Evolutionary conservation across 2,113 vertebrate genomes (phyloP).

Genomic region (Pelodiscus sinensis): DNA sequence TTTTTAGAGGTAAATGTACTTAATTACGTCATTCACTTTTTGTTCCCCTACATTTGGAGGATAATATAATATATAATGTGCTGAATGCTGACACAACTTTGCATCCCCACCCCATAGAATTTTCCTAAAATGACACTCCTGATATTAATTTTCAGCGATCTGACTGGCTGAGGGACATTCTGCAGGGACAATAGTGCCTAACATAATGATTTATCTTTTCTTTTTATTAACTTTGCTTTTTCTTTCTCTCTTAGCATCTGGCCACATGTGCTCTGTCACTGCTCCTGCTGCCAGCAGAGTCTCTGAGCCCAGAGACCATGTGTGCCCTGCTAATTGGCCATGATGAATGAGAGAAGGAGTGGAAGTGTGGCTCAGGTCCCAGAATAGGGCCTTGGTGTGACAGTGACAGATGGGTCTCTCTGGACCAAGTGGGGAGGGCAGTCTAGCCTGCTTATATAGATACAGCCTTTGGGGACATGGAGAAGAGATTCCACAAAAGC

Average conservation of each 20-base stretch:
- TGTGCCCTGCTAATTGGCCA: fast-evolving
- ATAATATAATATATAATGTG: background rate
- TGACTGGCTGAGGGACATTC: fast-evolving
- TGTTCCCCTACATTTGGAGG: background rate
- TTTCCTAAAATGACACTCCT: background rate
- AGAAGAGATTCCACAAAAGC: background rate
- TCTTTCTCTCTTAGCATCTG: background rate
- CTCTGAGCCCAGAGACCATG: background rate
- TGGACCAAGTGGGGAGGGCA: fast-evolving
- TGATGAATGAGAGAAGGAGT: background rate
- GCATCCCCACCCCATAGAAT: background rate
- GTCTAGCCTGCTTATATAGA: fast-evolving
- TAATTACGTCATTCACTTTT: background rate
- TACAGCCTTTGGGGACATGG: background rate
- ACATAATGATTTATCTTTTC: background rate
- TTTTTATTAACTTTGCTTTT: background rate
- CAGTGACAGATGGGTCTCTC: background rate
- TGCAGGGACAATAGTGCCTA: fast-evolving
- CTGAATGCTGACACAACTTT: background rate
- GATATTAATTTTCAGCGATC: background rate
- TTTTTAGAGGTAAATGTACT: background rate
- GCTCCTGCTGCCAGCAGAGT: background rate
- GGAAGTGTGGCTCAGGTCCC: fast-evolving
- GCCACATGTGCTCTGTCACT: background rate
- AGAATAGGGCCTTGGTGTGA: fast-evolving